These are phyloP conservation scores for Nixonia krombeini DNA, from an alignment of 1,140 invertebrate species.

Conservation along the genomic window DNA sequence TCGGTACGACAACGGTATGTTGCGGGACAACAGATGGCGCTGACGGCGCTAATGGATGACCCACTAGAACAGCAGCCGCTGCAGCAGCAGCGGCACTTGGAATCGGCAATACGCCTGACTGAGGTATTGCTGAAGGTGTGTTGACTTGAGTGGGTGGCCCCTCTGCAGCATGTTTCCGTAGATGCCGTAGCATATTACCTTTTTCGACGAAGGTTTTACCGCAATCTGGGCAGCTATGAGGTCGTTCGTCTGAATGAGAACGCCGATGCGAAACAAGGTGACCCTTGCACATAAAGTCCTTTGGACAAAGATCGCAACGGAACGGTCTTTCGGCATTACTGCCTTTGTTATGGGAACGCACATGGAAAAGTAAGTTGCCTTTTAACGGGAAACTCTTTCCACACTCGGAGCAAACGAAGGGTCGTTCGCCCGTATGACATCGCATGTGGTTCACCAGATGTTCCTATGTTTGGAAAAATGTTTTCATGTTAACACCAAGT, in stretches of 20 bases:
- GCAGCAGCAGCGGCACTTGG: slow-evolving; percentile 44
- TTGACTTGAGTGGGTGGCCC: slow-evolving; percentile 68
- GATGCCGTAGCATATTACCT: slow-evolving; percentile 79
- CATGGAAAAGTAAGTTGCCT: slow-evolving; percentile 94
- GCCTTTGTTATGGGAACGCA: slow-evolving; percentile 92
- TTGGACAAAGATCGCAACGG: slow-evolving; percentile 95
- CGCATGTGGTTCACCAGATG: slow-evolving; percentile 84
- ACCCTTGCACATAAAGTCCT: slow-evolving; percentile 97
- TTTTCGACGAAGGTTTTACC: slow-evolving; percentile 86
- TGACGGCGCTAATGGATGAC: slow-evolving; percentile 64
- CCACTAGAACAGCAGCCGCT: slow-evolving; percentile 65
- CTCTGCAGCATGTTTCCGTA: slow-evolving; percentile 72
- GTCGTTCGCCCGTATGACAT: slow-evolving; percentile 90
- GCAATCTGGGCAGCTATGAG: slow-evolving; percentile 82
- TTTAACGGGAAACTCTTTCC: slow-evolving; percentile 90
- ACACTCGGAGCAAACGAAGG: slow-evolving; percentile 85
- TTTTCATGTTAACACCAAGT: background rate
- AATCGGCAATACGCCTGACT: slow-evolving; percentile 58
- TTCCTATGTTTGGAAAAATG: slow-evolving; percentile 63
- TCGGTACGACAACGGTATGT: slow-evolving; percentile 70
- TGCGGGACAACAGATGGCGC: slow-evolving; percentile 65
- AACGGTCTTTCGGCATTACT: slow-evolving; percentile 91
- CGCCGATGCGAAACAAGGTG: slow-evolving; percentile 91
- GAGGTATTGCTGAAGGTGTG: slow-evolving; percentile 63
- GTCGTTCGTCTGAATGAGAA: slow-evolving; percentile 89